phyloP scores from a whole-genome alignment of 92 coral and sea anemone species.

The Blastomussa wellsi region DNA sequence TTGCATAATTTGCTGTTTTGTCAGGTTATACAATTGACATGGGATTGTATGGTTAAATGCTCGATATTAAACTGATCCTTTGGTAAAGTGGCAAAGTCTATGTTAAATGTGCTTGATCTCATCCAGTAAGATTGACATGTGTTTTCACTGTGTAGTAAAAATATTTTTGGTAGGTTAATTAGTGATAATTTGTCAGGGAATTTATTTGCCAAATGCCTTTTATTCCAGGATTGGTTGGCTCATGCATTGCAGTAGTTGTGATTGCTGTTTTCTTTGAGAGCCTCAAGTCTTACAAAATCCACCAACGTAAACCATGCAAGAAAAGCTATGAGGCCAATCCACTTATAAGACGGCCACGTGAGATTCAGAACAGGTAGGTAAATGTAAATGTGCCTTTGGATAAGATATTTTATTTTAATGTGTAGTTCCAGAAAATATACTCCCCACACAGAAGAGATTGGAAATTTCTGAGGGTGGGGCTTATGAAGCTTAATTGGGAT shows the following conservation, averaged over 20 bases:
- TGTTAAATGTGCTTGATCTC: neutral
- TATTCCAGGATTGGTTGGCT: constrained; percentile 53
- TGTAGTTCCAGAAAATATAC: too few relatives aligned
- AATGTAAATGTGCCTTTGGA: neutral
- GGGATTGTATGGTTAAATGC: neutral
- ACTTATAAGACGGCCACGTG: neutral
- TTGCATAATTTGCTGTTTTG: neutral
- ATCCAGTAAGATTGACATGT: too few relatives aligned
- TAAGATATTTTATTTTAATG: too few relatives aligned
- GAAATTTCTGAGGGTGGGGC: too few relatives aligned
- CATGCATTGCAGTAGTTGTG: constrained; percentile 57
- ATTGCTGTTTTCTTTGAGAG: constrained; percentile 55
- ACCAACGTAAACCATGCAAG: constrained; percentile 17
- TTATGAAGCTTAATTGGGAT: too few relatives aligned
- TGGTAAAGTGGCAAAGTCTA: neutral
- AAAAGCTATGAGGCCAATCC: constrained; percentile 9
- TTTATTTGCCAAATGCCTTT: neutral
- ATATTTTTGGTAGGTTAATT: neutral
- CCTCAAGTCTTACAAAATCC: constrained; percentile 42
- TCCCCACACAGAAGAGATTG: too few relatives aligned
- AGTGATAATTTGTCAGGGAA: neutral
- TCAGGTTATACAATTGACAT: neutral
- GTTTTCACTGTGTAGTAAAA: too few relatives aligned
- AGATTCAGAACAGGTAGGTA: constrained; percentile 24
- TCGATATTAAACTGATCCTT: neutral